Evolutionary conservation across 1,140 invertebrate species (phyloP).

Genomic region (Ditylenchus dipsaci): DNA sequence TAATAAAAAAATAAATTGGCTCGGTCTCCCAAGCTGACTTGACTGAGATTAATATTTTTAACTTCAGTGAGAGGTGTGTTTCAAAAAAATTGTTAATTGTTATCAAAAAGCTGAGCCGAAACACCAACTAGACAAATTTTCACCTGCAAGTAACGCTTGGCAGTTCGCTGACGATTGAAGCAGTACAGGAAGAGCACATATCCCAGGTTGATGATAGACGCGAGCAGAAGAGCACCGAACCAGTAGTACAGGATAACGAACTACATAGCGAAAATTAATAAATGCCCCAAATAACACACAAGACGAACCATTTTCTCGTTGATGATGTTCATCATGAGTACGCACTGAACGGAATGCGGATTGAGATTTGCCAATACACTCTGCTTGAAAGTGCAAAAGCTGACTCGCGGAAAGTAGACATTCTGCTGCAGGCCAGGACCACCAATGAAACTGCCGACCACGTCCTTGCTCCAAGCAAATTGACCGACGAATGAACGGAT

Average conservation of each 20-base stretch:
- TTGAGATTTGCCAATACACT: background rate
- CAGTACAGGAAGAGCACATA: background rate
- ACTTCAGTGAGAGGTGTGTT: too few species aligned
- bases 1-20: too few species aligned
- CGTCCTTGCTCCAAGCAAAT: too few species aligned
- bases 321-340: conserved; percentile 7
- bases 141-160: background rate
- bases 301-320: conserved; percentile 1
- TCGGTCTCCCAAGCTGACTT: too few species aligned
- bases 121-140: too few species aligned
- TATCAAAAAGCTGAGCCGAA: too few species aligned
- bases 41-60: too few species aligned
- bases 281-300: too few species aligned
- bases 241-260: conserved; percentile 1
- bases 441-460: background rate
- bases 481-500: background rate
- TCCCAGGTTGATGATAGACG: background rate
- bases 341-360: background rate
- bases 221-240: background rate
- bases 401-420: conserved; percentile 4
- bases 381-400: conserved; percentile 3
- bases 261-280: too few species aligned
- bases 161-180: background rate
- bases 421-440: background rate
- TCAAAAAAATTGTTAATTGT: too few species aligned